Conservation (phyloP, 2,888 invertebrate species). For the Idaea dimidiata region DNA sequence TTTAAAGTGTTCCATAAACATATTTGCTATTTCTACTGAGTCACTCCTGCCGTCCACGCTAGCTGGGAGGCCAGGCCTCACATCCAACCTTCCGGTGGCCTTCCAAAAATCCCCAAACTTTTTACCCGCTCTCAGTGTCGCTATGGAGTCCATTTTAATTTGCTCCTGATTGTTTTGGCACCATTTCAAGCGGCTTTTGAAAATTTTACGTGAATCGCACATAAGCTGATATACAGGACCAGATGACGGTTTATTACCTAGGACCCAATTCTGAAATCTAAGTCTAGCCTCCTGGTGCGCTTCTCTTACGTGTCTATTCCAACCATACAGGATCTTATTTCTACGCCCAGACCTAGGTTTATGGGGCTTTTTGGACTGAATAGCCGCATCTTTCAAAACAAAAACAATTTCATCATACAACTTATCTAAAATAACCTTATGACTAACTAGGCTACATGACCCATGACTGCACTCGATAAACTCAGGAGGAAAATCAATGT, state of each 20-base stretch:
- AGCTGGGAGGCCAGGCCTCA: background rate
- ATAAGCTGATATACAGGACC: constrained; percentile 5
- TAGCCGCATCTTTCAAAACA: constrained; percentile 14
- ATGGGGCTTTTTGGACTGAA: background rate
- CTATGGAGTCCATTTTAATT: constrained; percentile 3
- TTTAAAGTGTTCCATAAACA: constrained; percentile 8
- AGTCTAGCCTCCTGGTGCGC: constrained; percentile 24
- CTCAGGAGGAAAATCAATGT: constrained; percentile 18
- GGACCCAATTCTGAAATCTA: constrained; percentile 22
- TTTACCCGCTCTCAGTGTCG: background rate
- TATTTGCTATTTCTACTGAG: background rate
- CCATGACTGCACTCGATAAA: constrained; percentile 16
- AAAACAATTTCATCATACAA: constrained; percentile 19
- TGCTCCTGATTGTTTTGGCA: constrained; percentile 8
- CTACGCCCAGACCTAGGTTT: background rate
- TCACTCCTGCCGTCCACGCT: constrained; percentile 1
- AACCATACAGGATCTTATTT: constrained; percentile 12
- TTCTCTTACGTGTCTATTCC: constrained; percentile 26
- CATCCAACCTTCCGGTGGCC: background rate
- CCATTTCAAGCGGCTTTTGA: constrained; percentile 12
- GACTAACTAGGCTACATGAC: constrained; percentile 10
- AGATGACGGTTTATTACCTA: constrained; percentile 9
- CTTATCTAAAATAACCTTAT: constrained; percentile 15
- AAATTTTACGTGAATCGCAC: constrained; percentile 4
- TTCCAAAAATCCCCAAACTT: constrained; percentile 6